Evolutionary conservation across 2,797 vertebrate species (phyloP).

Genomic region (Anguilla obscura): DNA sequence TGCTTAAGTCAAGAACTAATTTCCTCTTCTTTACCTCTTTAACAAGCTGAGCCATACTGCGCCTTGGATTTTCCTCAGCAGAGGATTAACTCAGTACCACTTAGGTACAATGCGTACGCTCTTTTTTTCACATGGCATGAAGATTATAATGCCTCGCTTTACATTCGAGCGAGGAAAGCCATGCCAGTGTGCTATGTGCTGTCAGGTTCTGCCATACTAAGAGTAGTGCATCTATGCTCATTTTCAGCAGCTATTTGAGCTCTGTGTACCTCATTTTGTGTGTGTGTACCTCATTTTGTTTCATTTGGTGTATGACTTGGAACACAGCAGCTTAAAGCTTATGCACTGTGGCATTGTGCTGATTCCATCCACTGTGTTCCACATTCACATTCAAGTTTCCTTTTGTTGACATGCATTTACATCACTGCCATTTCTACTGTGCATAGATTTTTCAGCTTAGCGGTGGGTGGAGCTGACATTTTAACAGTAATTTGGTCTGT

Average conservation of each 20-base stretch:
- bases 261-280: not conserved
- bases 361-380: not conserved
- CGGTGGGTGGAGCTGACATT: not conserved
- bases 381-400: not conserved
- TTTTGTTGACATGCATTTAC: not conserved
- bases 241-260: not conserved
- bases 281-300: not conserved
- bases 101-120: not conserved
- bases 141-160: not conserved
- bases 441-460: not conserved
- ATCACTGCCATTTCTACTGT: not conserved
- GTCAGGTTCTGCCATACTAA: not conserved
- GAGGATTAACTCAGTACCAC: conserved; percentile 13
- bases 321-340: not conserved
- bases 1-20: not conserved
- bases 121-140: not conserved
- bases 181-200: not conserved
- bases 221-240: not conserved
- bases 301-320: not conserved
- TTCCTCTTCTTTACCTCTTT: conserved; percentile 6
- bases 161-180: not conserved
- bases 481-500: not conserved
- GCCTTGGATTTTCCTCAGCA: not conserved
- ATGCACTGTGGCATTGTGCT: not conserved
- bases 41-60: not conserved